Evolutionary conservation across 1,140 invertebrate genomes (phyloP).

Genomic region (Polyergus mexicanus): DNA sequence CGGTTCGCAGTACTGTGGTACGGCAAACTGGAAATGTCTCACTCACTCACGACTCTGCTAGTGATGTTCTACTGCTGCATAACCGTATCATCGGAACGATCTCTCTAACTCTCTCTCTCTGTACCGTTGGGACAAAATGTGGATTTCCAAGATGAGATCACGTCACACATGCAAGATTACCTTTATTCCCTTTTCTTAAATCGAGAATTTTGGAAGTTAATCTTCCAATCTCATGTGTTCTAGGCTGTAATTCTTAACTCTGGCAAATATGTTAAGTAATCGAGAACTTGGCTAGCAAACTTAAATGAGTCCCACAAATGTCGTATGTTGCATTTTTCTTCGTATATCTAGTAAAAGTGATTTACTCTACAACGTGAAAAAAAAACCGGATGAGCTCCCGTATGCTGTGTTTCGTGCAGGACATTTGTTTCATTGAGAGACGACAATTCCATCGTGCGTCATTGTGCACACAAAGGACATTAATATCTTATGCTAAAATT

Average conservation of each 20-base stretch:
- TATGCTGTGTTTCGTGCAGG: slow-evolving; percentile 45
- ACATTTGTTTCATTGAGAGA: slow-evolving; percentile 63
- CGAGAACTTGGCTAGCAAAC: slow-evolving; percentile 85
- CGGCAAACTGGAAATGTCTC: slow-evolving; percentile 72
- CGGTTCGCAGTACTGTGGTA: slow-evolving; percentile 79
- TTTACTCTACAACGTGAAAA: slow-evolving; percentile 37
- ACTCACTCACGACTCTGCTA: slow-evolving; percentile 72
- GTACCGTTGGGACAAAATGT: slow-evolving; percentile 59
- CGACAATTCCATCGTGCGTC: slow-evolving; percentile 64
- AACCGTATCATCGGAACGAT: slow-evolving; percentile 70
- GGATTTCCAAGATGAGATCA: slow-evolving; percentile 81
- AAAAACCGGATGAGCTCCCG: slow-evolving; percentile 34
- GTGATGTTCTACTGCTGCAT: slow-evolving; percentile 76
- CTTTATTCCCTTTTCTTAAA: slow-evolving; percentile 82
- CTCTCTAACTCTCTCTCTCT: slow-evolving; percentile 52
- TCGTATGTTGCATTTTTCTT: slow-evolving; percentile 29
- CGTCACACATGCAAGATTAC: slow-evolving; percentile 84
- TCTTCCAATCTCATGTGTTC: slow-evolving; percentile 15
- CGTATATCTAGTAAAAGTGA: slow-evolving; percentile 55
- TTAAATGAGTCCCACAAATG: slow-evolving; percentile 60
- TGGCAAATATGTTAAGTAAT: slow-evolving; percentile 85
- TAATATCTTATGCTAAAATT: slow-evolving; percentile 70
- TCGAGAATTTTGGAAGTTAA: slow-evolving; percentile 65
- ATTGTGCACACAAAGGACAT: slow-evolving; percentile 54
- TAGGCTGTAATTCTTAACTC: slow-evolving; percentile 84